Base-by-base conservation (phyloP, 2,888 invertebrate species). In the Scotopteryx bipunctaria region DNA sequence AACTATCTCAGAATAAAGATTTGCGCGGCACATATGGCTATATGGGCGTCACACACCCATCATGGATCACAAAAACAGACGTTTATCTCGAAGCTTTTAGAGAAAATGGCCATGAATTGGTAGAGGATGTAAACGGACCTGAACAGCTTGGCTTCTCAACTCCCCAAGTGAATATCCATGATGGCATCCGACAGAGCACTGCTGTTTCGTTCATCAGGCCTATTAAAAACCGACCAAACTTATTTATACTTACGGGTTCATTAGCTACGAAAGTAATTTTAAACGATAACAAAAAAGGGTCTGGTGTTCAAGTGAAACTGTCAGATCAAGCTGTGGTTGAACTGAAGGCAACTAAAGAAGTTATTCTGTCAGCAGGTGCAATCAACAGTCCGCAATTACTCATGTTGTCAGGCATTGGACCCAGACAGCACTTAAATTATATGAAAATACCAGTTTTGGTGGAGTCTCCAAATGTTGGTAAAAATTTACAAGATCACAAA, bases 351-450 rank as follows among this genome's bases (percentile, higher is more conserved):
- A 57, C 11, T 2, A 70, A 63, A 49, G 78, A 76, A 60, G 60
- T 76, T 0, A 70, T 77, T 31, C 14, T 77, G 25, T 76, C 73
- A 8, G 72, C 72, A 4, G 78, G 77, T 4, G 58, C 72, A 15
- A 57, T 76, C 3, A 72, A 68, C 14, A 73, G 67, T 32, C 77
- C 78, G 5, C 68, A 76, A 48, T 25, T 75, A 2, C 44, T 78
- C 15, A 73, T 77, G 74, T 42, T 73, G 8, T 77, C 76, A 2
- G 78, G 78, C 2, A 57, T 78, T 21, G 78, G 77, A 11, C 73
- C 71, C 3, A 63, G 55, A 19, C 19, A 62, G 2, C 63, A 77
- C 56, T 55, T 78, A 5, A 40, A 62, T 16, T 58, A 64, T 44
- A 49, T 68, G 19, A 57, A 56, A 5, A 74, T 76, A 17, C 31